These are phyloP conservation scores for Amblyjoppa fuscipennis DNA, from an alignment of 2,888 invertebrate genomes.

Conservation along the genomic window DNA sequence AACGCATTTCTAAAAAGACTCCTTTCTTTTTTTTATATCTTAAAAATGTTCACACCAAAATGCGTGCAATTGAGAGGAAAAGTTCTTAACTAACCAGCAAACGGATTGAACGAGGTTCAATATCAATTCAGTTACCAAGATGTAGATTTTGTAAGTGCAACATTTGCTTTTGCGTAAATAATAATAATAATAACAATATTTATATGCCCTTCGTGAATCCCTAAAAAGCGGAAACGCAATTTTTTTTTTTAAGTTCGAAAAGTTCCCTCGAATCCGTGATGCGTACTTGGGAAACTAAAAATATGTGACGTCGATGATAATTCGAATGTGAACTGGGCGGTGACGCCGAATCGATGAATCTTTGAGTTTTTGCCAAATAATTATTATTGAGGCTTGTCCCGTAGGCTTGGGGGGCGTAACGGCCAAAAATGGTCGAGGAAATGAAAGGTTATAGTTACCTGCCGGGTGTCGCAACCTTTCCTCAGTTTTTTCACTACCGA, in stretches of 20 bases:
- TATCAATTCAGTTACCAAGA: no score
- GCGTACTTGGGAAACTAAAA: background rate
- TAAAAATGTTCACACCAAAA: background rate
- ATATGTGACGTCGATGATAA: background rate
- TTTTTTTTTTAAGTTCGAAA: background rate
- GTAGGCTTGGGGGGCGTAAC: conserved; percentile 21
- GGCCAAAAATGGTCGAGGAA: conserved; percentile 4
- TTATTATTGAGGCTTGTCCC: conserved; percentile 27
- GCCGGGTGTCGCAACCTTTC: background rate
- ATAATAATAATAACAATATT: background rate
- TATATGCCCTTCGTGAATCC: background rate
- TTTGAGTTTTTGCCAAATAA: conserved; percentile 59
- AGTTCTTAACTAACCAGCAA: background rate
- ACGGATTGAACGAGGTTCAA: background rate
- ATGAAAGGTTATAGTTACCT: conserved; percentile 11
- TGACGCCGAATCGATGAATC: conserved; percentile 42
- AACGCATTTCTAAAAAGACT: no score
- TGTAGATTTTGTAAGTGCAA: no score
- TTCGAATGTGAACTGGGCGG: conserved; percentile 16
- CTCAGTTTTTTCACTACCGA: background rate
- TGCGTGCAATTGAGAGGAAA: background rate
- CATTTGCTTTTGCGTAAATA: no score
- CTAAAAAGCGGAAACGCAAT: background rate
- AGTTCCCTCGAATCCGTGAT: background rate
- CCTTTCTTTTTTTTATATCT: background rate